A percentile compares a stretch with the other conserved stretches of the same genome.
These are phyloP conservation scores for Cyprinodon brontotheroides DNA, from an alignment of 2,113 vertebrate species.

Conservation along the genomic window DNA sequence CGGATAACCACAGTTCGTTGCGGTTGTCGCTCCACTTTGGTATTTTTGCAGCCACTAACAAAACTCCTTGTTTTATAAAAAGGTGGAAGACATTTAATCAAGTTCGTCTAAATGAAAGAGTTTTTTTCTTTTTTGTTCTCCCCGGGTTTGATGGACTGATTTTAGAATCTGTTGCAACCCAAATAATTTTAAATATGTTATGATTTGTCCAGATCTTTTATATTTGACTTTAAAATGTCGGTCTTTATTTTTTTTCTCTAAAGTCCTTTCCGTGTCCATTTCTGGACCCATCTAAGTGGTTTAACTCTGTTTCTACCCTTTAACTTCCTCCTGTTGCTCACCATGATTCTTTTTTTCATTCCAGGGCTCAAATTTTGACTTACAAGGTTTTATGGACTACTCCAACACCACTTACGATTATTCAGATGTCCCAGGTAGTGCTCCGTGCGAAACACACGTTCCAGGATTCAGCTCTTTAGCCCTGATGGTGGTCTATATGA, in stretches of 20 bases:
- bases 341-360: conserved; percentile 1
- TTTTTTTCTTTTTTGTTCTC: not conserved
- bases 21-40: not conserved
- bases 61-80: too few relatives aligned
- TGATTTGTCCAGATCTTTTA: not conserved
- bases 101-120: not conserved
- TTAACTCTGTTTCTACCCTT: not conserved
- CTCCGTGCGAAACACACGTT: conserved; percentile 57
- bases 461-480: conserved; percentile 55
- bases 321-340: not conserved
- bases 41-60: not conserved
- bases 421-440: too few relatives aligned
- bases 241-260: not conserved
- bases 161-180: not conserved
- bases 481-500: conserved; percentile 72
- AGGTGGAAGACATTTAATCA: not conserved
- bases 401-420: not conserved
- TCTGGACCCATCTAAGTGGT: not conserved
- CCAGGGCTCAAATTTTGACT: accelerated
- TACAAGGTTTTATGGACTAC: accelerated
- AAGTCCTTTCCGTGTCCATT: not conserved
- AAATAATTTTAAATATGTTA: not conserved
- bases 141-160: not conserved
- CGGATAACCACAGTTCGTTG: not conserved
- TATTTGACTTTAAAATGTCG: too few relatives aligned